Evolutionary conservation across 64 coral and sea anemone genomes (phyloP).

Genomic region (Montipora sp.): DNA sequence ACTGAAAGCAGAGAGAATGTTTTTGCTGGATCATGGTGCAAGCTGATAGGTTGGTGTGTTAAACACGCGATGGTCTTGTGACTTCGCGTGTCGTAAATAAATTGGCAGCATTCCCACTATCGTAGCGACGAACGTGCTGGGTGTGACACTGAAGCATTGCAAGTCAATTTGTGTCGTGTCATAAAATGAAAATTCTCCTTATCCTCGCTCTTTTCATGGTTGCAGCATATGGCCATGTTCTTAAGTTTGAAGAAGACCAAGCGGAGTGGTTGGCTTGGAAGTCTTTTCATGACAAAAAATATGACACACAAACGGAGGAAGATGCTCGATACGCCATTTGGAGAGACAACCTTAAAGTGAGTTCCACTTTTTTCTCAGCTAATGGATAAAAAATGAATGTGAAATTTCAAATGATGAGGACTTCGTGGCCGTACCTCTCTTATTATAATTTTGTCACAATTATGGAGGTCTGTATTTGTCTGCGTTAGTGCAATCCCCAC

Average conservation of each 20-base stretch:
- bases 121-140: too few species aligned
- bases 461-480: too few species aligned
- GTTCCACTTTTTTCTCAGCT: neutral
- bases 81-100: neutral
- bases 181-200: slow-evolving; percentile 18
- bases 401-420: neutral
- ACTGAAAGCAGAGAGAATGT: too few species aligned
- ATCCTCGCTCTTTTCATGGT: slow-evolving; percentile 35
- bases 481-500: too few species aligned
- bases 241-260: slow-evolving; percentile 57
- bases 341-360: slow-evolving; percentile 77
- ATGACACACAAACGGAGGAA: slow-evolving; percentile 65
- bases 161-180: neutral
- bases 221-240: slow-evolving; percentile 29
- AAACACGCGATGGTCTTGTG: slow-evolving; percentile 13
- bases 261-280: slow-evolving; percentile 82
- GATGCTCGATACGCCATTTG: slow-evolving; percentile 72
- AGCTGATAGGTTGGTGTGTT: too few species aligned
- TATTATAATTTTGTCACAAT: too few species aligned
- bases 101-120: neutral
- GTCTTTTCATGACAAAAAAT: slow-evolving; percentile 66
- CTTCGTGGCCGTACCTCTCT: neutral
- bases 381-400: neutral
- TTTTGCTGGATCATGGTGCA: neutral
- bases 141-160: neutral